phyloP scores from a whole-genome alignment of 2,797 vertebrate species.

The Aplochiton taeniatus region DNA sequence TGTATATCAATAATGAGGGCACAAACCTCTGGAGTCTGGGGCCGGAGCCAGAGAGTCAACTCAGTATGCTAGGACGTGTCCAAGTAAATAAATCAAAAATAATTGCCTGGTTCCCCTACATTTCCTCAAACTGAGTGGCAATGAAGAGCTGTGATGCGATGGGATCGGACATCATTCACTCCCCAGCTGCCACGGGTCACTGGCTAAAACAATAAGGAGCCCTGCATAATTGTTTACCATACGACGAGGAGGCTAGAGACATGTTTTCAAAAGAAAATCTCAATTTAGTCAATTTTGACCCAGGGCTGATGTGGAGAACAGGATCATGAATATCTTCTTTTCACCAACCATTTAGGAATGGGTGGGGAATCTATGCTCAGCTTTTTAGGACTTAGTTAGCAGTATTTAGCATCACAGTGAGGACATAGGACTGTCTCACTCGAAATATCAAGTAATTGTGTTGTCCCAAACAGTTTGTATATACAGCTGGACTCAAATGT shows the following conservation, averaged over 20 bases:
- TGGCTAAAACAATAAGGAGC: constrained; percentile 53
- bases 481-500: constrained; percentile 31
- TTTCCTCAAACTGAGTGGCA: constrained; percentile 55
- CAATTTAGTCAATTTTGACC: constrained; percentile 21
- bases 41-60: constrained; percentile 43
- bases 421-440: constrained; percentile 39
- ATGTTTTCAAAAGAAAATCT: constrained; percentile 24
- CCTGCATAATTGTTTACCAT: constrained; percentile 57
- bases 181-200: constrained; percentile 63
- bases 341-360: constrained; percentile 12
- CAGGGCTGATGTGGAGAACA: not conserved
- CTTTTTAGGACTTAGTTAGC: no score
- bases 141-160: constrained; percentile 60
- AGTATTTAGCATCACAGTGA: no score
- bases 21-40: constrained; percentile 63
- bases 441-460: constrained; percentile 34
- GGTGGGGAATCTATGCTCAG: not conserved
- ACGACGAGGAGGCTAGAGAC: constrained; percentile 23
- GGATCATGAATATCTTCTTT: constrained; percentile 10
- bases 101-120: constrained; percentile 68
- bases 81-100: constrained; percentile 79
- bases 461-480: constrained; percentile 42
- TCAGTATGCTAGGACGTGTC: constrained; percentile 72
- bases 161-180: constrained; percentile 70
- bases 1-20: constrained; percentile 73